Percentiles rank a stretch among this genome's conserved stretches.
Evolutionary conservation across 1,140 invertebrate species (phyloP).

Genomic region (Meloidogyne hapla): DNA sequence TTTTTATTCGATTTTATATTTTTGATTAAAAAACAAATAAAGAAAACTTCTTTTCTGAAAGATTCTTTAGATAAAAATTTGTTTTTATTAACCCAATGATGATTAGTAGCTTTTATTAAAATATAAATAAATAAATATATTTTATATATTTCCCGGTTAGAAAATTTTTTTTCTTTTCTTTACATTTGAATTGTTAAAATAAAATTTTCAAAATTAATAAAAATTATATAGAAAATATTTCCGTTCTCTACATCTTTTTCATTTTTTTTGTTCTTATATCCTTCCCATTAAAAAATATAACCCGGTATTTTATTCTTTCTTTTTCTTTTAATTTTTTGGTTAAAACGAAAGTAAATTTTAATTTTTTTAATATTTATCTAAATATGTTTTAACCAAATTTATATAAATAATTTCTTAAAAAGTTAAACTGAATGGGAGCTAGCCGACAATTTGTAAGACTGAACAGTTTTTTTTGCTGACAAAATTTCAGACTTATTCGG

Average conservation of each 20-base stretch:
- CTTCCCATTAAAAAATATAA: too few species aligned
- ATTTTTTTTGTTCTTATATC: background rate
- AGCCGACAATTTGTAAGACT: background rate
- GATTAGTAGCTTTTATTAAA: background rate
- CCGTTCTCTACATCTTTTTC: too few species aligned
- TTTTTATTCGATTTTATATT: too few species aligned
- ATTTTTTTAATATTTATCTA: background rate
- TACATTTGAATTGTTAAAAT: background rate
- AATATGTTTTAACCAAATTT: too few species aligned
- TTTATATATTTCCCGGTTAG: background rate
- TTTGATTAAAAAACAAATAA: background rate
- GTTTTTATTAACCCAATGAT: background rate
- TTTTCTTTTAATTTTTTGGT: background rate
- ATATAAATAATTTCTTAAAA: too few species aligned
- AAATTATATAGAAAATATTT: too few species aligned
- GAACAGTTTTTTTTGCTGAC: too few species aligned
- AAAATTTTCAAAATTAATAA: background rate
- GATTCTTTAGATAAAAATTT: background rate
- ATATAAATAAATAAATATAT: background rate
- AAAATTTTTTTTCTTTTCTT: too few species aligned
- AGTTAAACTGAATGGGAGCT: background rate
- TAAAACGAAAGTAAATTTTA: too few species aligned
- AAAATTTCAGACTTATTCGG: too few species aligned
- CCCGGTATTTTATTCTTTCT: conserved; percentile 2
- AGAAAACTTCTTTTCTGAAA: too few species aligned